Percentiles rank a stretch among this genome's conserved stretches.
phyloP scores from a whole-genome alignment of 1,140 invertebrate species.

The Elysia chlorotica region DNA sequence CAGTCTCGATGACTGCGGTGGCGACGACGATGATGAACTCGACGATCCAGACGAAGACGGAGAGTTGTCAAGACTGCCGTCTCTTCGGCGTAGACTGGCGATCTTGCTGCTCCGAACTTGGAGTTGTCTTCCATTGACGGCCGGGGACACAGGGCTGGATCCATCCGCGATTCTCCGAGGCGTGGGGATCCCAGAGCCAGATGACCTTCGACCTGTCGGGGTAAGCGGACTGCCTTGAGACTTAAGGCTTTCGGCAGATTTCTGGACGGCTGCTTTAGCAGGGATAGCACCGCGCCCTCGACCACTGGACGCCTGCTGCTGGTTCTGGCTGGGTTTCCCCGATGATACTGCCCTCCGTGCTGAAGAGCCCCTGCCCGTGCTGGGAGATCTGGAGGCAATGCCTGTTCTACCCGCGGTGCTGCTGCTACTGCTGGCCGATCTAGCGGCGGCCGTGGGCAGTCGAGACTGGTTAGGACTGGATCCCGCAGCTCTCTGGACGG shows the following conservation, averaged over 20 bases:
- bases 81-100: constrained; percentile 84
- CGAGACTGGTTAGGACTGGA: too few relatives aligned
- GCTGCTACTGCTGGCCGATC: neutral
- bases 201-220: neutral
- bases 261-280: too few relatives aligned
- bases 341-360: neutral
- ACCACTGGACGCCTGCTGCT: too few relatives aligned
- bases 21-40: neutral
- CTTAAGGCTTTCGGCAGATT: neutral
- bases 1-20: constrained; percentile 31
- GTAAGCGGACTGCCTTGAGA: neutral
- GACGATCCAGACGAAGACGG: neutral
- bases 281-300: too few relatives aligned
- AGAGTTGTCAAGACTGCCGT: constrained; percentile 25
- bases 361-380: neutral
- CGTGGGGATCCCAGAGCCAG: constrained; percentile 3
- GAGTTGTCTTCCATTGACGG: too few relatives aligned
- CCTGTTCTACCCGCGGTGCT: constrained; percentile 10
- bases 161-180: too few relatives aligned
- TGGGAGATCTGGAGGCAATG: constrained; percentile 5
- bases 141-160: too few relatives aligned
- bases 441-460: neutral
- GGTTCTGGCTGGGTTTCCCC: too few relatives aligned
- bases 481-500: too few relatives aligned
- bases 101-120: constrained; percentile 88